These are phyloP conservation scores for Drosophila serrata DNA, from an alignment of 1,140 invertebrate genomes.

Conservation along the genomic window DNA sequence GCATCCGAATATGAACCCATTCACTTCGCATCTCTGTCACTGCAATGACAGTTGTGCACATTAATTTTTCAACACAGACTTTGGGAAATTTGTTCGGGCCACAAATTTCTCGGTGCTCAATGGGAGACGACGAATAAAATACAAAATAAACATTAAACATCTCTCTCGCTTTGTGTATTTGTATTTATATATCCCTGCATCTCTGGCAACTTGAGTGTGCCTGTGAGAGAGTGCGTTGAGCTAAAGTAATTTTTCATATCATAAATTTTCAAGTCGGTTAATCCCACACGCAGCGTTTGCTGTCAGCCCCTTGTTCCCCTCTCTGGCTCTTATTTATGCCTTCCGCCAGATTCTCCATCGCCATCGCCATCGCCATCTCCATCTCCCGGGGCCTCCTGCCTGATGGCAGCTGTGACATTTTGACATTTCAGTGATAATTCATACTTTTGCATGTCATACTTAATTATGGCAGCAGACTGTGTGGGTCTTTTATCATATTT, in stretches of 20 bases:
- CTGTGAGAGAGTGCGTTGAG: constrained; percentile 34
- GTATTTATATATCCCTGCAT: constrained; percentile 22
- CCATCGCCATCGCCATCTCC: constrained; percentile 40
- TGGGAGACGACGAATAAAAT: constrained; percentile 56
- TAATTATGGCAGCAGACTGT: constrained; percentile 83
- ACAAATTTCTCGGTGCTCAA: constrained; percentile 67
- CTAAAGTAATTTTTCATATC: constrained; percentile 83
- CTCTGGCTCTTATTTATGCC: constrained; percentile 58
- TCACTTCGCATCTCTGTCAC: constrained; percentile 69
- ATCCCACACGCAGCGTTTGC: constrained; percentile 76
- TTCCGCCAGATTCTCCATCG: constrained; percentile 56
- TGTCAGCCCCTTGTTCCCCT: constrained; percentile 39
- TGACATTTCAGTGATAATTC: constrained; percentile 85
- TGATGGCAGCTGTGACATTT: constrained; percentile 81
- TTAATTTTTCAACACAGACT: constrained; percentile 81
- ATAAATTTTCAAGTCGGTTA: constrained; percentile 83
- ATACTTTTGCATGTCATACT: constrained; percentile 85
- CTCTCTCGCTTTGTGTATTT: constrained; percentile 34
- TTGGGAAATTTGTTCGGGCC: constrained; percentile 76
- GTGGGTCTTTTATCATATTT: constrained; percentile 67
- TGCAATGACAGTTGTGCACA: constrained; percentile 81
- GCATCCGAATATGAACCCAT: constrained; percentile 40
- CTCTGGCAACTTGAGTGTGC: constrained; percentile 28
- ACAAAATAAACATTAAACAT: constrained; percentile 67
- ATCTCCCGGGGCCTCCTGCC: constrained; percentile 45